A percentile compares a stretch with the other conserved stretches of the same genome.
Conservation (phyloP, 1,140 invertebrate genomes). For the Diachasmimorpha longicaudata region DNA sequence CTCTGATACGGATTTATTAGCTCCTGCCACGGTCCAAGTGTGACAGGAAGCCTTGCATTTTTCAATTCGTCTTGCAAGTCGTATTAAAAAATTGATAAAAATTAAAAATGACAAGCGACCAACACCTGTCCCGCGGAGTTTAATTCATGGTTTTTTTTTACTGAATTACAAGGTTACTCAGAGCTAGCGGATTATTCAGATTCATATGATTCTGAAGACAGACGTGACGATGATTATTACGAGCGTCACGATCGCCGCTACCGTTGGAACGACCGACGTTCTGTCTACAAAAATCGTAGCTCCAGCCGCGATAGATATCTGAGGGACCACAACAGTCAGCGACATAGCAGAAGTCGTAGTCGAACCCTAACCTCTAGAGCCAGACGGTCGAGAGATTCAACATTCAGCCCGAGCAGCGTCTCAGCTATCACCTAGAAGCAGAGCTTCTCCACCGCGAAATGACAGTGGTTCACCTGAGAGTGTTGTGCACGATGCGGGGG, state of each 20-base stretch:
- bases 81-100: neutral
- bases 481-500: too few species aligned
- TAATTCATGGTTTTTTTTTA: neutral
- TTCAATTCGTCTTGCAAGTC: neutral
- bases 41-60: neutral
- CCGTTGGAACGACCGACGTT: neutral
- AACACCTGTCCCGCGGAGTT: neutral
- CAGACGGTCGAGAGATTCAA: neutral
- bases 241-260: neutral
- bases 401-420: neutral
- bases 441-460: too few species aligned
- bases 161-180: neutral
- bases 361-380: neutral
- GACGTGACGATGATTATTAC: neutral
- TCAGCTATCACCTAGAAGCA: neutral
- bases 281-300: neutral
- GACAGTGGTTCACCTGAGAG: too few species aligned
- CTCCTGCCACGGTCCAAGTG: neutral
- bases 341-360: neutral
- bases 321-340: neutral
- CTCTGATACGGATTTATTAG: neutral
- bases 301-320: neutral
- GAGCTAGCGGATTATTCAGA: neutral
- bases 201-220: neutral
- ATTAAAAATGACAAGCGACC: neutral